Conservation (phyloP, 2,797 vertebrate genomes). For the Alca torda region DNA sequence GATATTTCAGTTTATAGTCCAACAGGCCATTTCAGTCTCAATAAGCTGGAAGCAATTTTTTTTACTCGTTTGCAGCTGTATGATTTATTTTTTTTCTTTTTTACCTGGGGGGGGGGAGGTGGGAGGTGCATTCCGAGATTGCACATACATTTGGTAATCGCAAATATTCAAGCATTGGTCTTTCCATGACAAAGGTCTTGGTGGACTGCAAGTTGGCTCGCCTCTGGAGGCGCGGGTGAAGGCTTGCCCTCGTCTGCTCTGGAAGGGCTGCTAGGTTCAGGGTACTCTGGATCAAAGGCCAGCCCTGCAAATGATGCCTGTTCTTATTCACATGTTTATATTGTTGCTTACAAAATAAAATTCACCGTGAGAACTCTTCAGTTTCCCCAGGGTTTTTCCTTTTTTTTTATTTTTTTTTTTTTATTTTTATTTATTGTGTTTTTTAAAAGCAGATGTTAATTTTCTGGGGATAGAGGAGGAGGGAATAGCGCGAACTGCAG, state of each 20-base stretch:
- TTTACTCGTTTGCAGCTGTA: conserved; percentile 44
- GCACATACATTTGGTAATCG: neutral
- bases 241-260: neutral
- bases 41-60: conserved; percentile 46
- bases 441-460: neutral
- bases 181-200: conserved; percentile 29
- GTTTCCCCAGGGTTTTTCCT: conserved; percentile 39
- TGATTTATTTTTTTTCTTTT: neutral
- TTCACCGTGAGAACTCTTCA: conserved; percentile 53
- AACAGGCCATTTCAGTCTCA: conserved; percentile 66
- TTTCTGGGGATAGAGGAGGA: neutral
- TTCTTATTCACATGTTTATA: conserved; percentile 65
- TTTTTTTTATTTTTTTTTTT: neutral
- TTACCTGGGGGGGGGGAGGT: neutral
- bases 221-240: neutral
- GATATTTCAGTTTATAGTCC: conserved; percentile 56
- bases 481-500: neutral
- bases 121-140: neutral
- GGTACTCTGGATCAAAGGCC: conserved; percentile 35
- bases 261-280: neutral
- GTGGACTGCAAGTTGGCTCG: conserved; percentile 9
- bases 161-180: neutral
- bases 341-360: conserved; percentile 73
- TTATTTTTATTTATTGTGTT: neutral
- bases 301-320: conserved; percentile 42